Evolutionary conservation across 1,140 invertebrate genomes (phyloP).

Genomic region (Daktulosphaira vitifoliae): DNA sequence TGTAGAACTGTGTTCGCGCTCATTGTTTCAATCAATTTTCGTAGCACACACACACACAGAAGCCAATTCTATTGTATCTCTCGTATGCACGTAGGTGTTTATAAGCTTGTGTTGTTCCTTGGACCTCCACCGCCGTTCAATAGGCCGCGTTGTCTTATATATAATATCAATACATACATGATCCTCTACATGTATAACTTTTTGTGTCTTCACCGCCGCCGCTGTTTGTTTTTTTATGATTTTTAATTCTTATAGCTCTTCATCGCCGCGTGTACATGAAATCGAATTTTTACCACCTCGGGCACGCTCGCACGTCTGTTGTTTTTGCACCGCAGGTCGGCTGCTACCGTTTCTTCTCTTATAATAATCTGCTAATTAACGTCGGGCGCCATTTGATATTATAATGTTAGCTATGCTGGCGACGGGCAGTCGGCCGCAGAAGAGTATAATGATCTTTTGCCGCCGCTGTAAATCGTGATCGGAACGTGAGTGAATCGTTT

Average conservation of each 20-base stretch:
- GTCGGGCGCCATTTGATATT: slow-evolving; percentile 20
- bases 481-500: no score
- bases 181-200: no score
- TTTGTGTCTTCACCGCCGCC: background rate
- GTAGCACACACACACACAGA: slow-evolving; percentile 7
- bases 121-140: background rate
- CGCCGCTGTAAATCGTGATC: no score
- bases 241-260: background rate
- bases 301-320: slow-evolving; percentile 14
- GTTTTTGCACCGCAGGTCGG: slow-evolving; percentile 24
- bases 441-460: slow-evolving; percentile 2
- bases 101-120: background rate
- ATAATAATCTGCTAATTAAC: slow-evolving; percentile 30
- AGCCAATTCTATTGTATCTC: no score
- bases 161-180: no score
- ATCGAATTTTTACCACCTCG: slow-evolving; percentile 33
- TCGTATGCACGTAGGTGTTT: no score
- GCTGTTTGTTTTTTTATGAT: slow-evolving; percentile 26
- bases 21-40: slow-evolving; percentile 32
- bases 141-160: no score
- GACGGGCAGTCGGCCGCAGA: background rate
- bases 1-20: background rate
- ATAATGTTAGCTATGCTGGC: background rate
- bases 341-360: slow-evolving; percentile 29
- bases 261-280: background rate